Evolutionary conservation across 2,113 vertebrate genomes (phyloP).

Genomic region (Psammodynastes pulverulentus): DNA sequence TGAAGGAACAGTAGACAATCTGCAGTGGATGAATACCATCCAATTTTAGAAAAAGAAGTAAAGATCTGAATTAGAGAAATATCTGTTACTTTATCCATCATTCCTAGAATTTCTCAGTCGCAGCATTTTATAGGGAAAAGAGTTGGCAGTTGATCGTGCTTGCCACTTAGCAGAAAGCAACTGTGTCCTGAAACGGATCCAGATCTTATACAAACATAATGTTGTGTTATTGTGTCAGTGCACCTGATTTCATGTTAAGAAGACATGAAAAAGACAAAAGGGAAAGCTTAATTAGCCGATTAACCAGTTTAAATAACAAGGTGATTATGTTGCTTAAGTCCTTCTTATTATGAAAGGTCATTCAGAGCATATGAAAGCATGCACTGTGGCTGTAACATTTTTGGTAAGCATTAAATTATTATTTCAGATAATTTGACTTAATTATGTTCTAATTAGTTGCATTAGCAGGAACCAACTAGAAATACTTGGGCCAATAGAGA

Average conservation of each 20-base stretch:
- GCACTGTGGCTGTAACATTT: neutral
- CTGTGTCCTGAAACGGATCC: rapidly evolving
- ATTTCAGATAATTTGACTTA: constrained; percentile 28
- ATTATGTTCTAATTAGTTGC: constrained; percentile 28
- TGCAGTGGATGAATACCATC: neutral
- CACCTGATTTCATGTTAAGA: neutral
- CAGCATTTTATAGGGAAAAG: neutral
- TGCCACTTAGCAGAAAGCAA: neutral
- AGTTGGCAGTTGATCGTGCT: neutral
- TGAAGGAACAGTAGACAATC: neutral
- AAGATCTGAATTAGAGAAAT: neutral
- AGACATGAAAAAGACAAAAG: neutral
- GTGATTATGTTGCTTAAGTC: neutral
- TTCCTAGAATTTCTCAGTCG: neutral
- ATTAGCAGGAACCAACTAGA: constrained; percentile 34
- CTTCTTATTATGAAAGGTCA: neutral
- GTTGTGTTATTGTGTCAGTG: neutral
- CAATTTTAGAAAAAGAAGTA: neutral
- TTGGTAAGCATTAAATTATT: constrained; percentile 21
- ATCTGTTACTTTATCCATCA: neutral
- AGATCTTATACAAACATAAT: neutral
- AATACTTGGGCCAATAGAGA: neutral
- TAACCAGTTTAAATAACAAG: neutral
- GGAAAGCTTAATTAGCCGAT: neutral
- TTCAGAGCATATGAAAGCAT: neutral